A percentile compares a stretch with the other conserved stretches of the same genome.
Conservation (phyloP, 92 coral and sea anemone species). For the Isaurus tuberculatus region DNA sequence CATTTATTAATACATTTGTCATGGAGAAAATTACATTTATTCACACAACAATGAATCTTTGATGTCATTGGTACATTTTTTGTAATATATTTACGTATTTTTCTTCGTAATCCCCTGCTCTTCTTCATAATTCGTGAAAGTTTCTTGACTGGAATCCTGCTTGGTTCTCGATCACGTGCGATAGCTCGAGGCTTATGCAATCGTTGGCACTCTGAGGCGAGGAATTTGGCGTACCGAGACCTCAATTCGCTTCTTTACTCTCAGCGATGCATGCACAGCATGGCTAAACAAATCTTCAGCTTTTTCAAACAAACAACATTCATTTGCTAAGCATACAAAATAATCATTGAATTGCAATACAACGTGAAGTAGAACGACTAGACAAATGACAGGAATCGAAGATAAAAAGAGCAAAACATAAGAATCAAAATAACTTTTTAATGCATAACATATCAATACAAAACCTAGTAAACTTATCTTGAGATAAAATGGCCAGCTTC, state of each 20-base stretch:
- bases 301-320: constrained; percentile 9
- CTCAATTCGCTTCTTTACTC: constrained; percentile 1
- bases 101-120: constrained; percentile 21
- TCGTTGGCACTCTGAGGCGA: constrained; percentile 1
- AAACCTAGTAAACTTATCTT: no score
- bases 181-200: background rate
- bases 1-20: constrained; percentile 10
- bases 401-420: no score
- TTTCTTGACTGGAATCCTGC: constrained; percentile 26
- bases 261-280: background rate
- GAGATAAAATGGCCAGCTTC: no score
- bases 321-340: background rate
- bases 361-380: constrained; percentile 10
- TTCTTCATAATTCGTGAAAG: constrained; percentile 19
- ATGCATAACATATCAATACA: no score
- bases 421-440: no score
- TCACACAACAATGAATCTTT: constrained; percentile 31
- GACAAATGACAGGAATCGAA: constrained; percentile 12
- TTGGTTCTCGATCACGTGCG: background rate
- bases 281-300: constrained; percentile 21
- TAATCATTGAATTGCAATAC: constrained; percentile 15
- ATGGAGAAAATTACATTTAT: constrained; percentile 25
- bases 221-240: constrained; percentile 26
- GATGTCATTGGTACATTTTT: constrained; percentile 23
- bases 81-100: constrained; percentile 22